A percentile compares a stretch with the other conserved stretches of the same genome.
These are phyloP conservation scores for Glareola pratincola DNA, from an alignment of 2,113 vertebrate genomes.

Conservation along the genomic window DNA sequence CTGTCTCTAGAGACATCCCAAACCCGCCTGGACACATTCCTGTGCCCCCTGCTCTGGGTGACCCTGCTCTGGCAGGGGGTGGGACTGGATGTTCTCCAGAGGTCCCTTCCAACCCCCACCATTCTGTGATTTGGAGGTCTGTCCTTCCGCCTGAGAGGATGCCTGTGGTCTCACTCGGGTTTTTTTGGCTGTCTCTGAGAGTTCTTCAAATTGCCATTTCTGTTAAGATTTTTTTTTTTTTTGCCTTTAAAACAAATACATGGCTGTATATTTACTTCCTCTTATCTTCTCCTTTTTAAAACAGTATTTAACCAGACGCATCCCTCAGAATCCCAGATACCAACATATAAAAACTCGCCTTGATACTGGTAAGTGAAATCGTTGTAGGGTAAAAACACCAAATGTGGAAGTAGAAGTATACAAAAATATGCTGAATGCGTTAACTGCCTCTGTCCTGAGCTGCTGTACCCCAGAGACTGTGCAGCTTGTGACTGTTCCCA, in stretches of 20 bases:
- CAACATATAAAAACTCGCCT: conserved; percentile 87
- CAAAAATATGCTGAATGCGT: background rate
- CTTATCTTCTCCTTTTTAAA: background rate
- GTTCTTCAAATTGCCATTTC: background rate
- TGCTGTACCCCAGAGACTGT: accelerated
- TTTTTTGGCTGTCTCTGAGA: no score
- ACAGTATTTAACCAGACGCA: conserved; percentile 85
- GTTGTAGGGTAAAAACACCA: accelerated
- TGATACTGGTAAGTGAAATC: conserved; percentile 84
- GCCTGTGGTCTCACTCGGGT: background rate
- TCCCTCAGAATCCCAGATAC: conserved; percentile 89
- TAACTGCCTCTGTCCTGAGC: background rate
- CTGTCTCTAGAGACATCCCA: no score
- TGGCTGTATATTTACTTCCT: no score
- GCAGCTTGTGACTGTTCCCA: background rate
- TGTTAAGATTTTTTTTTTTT: background rate
- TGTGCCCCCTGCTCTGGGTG: no score
- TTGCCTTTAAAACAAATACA: background rate
- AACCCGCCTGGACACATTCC: no score
- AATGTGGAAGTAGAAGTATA: accelerated
- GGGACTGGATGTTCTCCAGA: background rate
- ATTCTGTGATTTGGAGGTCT: background rate
- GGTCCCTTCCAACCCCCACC: background rate
- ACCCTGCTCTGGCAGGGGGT: background rate
- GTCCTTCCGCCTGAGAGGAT: background rate